Evolutionary conservation across 2,888 invertebrate species (phyloP).

Genomic region (Drosophila algonquin): DNA sequence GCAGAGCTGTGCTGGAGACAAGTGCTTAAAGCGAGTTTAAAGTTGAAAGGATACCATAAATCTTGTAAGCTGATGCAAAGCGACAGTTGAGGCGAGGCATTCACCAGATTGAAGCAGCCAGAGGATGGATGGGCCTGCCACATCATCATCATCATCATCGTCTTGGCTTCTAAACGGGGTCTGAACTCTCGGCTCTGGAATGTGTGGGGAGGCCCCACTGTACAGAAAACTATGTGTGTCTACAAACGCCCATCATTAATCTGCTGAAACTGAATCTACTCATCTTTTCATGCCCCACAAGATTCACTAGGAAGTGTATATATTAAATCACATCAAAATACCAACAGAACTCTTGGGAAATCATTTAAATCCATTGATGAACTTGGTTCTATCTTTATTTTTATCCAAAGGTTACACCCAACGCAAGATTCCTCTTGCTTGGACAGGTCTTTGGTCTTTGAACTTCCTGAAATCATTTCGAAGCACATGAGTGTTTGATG

Average conservation of each 20-base stretch:
- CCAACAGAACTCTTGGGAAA: not conserved
- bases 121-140: not conserved
- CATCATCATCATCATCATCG: not conserved
- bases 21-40: constrained; percentile 64
- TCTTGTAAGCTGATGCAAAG: constrained; percentile 67
- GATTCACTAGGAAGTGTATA: not conserved
- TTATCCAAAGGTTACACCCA: not conserved
- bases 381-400: too few relatives aligned
- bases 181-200: too few relatives aligned
- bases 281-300: not conserved
- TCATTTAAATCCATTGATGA: too few relatives aligned
- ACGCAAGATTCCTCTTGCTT: not conserved
- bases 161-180: not conserved
- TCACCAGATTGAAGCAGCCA: constrained; percentile 16
- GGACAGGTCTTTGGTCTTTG: not conserved
- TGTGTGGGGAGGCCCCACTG: too few relatives aligned
- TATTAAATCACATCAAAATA: not conserved
- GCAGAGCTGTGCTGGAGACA: constrained; percentile 34
- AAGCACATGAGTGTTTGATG: not conserved
- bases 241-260: not conserved
- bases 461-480: not conserved
- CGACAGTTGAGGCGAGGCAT: constrained; percentile 47
- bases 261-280: not conserved
- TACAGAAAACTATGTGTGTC: too few relatives aligned
- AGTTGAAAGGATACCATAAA: constrained; percentile 82